Base-by-base conservation (phyloP, 2,888 invertebrate species). In the Xanthorhoe designata region DNA sequence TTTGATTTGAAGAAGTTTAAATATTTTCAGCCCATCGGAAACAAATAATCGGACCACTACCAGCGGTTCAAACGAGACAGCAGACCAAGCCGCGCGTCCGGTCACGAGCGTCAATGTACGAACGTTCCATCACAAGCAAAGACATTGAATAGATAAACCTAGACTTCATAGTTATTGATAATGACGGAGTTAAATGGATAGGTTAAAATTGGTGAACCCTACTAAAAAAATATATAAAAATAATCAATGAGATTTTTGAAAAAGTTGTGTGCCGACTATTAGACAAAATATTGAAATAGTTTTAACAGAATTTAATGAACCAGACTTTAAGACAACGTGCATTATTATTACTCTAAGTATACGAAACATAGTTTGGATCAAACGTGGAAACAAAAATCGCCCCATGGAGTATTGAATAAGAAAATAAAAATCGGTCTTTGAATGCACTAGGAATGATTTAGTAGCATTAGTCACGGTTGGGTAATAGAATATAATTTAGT, bases 21-120 rank as follows among this genome's bases (percentile, higher is more conserved):
- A 32, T 32, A 7, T 65, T 71, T 65, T 0, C 76, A 92, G 92
- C 62, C 84, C 86, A 0, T 89, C 91, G 5, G 89, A 87, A 17
- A 58, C 76, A 10, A 85, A 84, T 35, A 83, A 83, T 58, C 87
- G 91, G 13, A 87, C 85, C 0, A 92, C 92, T 0, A 92, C 92
- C 10, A 85, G 91, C 71, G 92, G 91, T 0, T 87, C 90, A 5
- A 79, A 70, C 55, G 91, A 85, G 80, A 86, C 74, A 45, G 94
- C 86, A 56, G 95, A 91, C 87, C 94, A 86, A 35, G 81, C 75
- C 59, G 90, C 90, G 66, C 85, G 94, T 0, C 94, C 94, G 4
- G 87, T 83, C 83, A 94, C 94, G 66, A 85, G 92, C 80, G 92
- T 93, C 63, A 78, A 68, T 51, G 66, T 72, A 15, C 71, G 71